Base-by-base conservation (phyloP, 2,113 vertebrate species). In the Fukomys damarensis region DNA sequence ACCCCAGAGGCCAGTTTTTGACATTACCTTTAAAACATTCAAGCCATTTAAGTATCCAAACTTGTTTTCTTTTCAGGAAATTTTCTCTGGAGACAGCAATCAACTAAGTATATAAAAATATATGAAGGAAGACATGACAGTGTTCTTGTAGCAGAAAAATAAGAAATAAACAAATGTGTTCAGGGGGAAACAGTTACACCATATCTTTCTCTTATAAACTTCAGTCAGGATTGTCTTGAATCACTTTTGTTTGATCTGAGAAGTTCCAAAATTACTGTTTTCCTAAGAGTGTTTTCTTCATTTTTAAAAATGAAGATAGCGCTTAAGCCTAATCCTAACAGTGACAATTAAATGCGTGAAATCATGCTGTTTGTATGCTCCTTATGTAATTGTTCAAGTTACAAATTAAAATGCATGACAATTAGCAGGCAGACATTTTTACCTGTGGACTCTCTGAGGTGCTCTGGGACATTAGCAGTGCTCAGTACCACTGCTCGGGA, bases 1-100 rank as follows among this genome's bases (percentile, higher is more conserved):
- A 0, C 5, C 5, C 38, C 32, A 10, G 10, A 8, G 24, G 68
- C 20, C 2, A 1, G 10, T 2, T 16, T 2, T 5, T 14, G 24
- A 24, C 30, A 8, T 43, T 10, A 82, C 38, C 46, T 41, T n/a
- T 30, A 24, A 52, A 66, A 30, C 7, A 12, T 30, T 35, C 32
- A 41, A 66, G 12, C 2, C 38, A 32, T 14, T 28, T 12, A 80
- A 41, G 5, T 14, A 49, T 30, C 32, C 24, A 22, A 3, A 77
- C 26, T 30, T 49, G 4, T 30, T 81, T 85, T 49, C 49, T 30
- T 56, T 66, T 19, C n/a, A 8, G 38, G 70, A 46, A 38, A 14
- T 41, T 59, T 74, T n/a, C 28, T 91, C 80, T 58, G 30, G 56
- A 46, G 17, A 49, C 49, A 52, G 30, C 26, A n/a, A n/a, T 19